phyloP scores from a whole-genome alignment of 2,113 vertebrate genomes.

The Ciconia maguari region DNA sequence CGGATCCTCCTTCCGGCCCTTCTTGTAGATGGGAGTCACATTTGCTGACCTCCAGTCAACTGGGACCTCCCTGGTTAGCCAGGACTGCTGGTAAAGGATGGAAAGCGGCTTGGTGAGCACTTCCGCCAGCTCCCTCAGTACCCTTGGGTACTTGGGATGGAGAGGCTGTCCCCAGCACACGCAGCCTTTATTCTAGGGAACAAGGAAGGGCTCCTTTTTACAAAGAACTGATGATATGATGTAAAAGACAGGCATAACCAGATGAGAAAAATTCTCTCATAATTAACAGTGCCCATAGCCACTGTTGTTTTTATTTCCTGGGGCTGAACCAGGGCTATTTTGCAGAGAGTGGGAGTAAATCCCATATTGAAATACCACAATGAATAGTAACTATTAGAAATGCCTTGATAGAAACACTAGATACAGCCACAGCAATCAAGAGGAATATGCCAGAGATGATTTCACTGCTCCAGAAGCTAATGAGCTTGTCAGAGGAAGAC shows the following conservation, averaged over 20 bases:
- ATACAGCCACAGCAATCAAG: conserved; percentile 22
- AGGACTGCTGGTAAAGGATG: too few species aligned
- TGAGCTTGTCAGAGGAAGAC: neutral
- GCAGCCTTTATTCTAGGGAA: neutral
- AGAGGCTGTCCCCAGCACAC: neutral
- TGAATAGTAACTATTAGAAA: conserved; percentile 30
- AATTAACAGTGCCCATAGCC: neutral
- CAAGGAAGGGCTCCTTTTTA: neutral
- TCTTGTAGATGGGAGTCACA: too few species aligned
- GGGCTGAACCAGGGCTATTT: neutral
- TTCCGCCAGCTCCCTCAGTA: too few species aligned
- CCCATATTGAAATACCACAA: conserved; percentile 9
- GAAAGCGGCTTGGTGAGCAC: too few species aligned
- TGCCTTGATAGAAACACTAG: neutral
- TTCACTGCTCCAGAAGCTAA: conserved; percentile 23
- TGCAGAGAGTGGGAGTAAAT: conserved; percentile 21
- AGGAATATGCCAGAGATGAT: conserved; percentile 22
- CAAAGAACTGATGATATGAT: neutral
- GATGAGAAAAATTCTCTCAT: neutral
- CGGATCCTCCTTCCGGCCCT: too few species aligned
- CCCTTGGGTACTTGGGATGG: too few species aligned
- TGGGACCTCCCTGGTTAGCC: too few species aligned
- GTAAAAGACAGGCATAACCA: neutral
- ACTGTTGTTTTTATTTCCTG: neutral
- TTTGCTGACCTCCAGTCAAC: too few species aligned